Conservation (phyloP, 2,113 vertebrate species). For the Engraulis encrasicolus region DNA sequence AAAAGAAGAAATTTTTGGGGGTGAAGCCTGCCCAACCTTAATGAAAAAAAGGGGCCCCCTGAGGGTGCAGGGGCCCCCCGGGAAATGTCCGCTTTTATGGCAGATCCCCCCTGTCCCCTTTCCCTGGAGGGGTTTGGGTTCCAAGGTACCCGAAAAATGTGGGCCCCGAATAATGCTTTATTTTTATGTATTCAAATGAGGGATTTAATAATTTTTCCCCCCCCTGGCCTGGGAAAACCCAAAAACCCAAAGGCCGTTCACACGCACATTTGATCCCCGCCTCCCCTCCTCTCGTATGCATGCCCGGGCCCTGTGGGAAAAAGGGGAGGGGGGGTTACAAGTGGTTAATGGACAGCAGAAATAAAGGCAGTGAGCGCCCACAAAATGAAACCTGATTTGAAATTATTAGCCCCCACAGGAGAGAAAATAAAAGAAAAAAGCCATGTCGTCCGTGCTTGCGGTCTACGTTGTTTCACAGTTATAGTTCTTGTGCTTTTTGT, state of each 20-base stretch:
- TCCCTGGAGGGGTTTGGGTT: constrained; percentile 77
- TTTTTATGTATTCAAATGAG: constrained; percentile 84
- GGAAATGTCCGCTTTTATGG: no score
- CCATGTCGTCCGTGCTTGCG: no score
- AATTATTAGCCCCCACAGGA: constrained; percentile 16
- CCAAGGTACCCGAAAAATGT: constrained; percentile 78
- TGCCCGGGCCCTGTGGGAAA: constrained; percentile 63
- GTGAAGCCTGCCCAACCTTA: no score
- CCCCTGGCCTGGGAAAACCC: constrained; percentile 55
- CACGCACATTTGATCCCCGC: constrained; percentile 37
- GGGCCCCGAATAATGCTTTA: constrained; percentile 65
- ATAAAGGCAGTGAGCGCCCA: constrained; percentile 50
- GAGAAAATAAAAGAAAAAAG: no score
- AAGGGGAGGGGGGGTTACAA: constrained; percentile 61
- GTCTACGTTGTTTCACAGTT: not conserved
- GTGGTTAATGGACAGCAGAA: constrained; percentile 40
- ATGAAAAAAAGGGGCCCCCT: no score
- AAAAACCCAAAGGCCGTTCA: constrained; percentile 66
- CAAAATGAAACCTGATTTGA: constrained; percentile 42
- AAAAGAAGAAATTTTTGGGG: no score
- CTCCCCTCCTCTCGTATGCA: constrained; percentile 27
- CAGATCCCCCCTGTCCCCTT: no score
- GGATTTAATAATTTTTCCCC: constrained; percentile 79
- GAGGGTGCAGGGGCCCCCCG: no score
- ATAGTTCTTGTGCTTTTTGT: not conserved